Conservation (phyloP, 2,888 invertebrate species). For the Tipula vernalis region DNA sequence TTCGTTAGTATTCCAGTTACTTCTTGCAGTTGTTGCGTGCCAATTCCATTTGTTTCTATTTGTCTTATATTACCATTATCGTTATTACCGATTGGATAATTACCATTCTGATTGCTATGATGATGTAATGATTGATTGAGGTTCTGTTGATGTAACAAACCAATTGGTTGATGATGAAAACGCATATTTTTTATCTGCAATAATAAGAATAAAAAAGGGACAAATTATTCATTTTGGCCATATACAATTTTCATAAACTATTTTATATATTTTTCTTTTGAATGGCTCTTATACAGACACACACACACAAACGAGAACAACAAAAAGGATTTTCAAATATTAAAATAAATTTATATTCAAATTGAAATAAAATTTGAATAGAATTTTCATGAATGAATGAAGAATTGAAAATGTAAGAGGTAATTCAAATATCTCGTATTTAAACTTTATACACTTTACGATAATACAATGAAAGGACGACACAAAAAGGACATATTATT, state of each 20-base stretch:
- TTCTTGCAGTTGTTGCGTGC: neutral
- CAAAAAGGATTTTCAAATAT: neutral
- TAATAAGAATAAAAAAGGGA: slow-evolving; percentile 6
- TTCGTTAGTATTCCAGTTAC: neutral
- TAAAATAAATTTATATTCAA: neutral
- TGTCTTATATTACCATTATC: neutral
- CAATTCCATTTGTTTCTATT: neutral
- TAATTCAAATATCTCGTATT: neutral
- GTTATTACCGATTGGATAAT: neutral
- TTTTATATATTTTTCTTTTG: neutral
- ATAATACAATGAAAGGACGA: neutral
- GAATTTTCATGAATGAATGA: neutral
- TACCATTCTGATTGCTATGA: slow-evolving; percentile 7
- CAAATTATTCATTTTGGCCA: neutral
- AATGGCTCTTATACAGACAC: neutral
- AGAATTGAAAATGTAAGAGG: neutral
- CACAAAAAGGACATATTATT: neutral
- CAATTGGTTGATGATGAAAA: slow-evolving; percentile 17
- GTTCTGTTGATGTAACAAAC: slow-evolving; percentile 10
- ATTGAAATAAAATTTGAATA: slow-evolving; percentile 4
- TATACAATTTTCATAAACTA: neutral
- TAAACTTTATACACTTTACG: neutral
- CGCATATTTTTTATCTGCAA: slow-evolving; percentile 18
- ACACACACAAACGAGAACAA: neutral
- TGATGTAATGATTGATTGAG: neutral